Conservation (phyloP, 2,113 vertebrate genomes). For the Nyctereutes procyonoides region DNA sequence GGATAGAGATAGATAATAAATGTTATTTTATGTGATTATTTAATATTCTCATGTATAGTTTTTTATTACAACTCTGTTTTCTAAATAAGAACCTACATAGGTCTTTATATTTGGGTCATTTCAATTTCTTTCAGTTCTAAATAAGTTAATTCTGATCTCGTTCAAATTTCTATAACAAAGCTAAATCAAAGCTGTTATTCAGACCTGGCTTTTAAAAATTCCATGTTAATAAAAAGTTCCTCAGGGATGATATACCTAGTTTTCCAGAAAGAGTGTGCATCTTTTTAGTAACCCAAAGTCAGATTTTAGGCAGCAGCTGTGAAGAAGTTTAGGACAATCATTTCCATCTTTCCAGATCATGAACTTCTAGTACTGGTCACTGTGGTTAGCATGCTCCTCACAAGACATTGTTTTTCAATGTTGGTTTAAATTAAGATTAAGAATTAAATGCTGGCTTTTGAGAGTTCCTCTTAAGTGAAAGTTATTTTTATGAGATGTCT, state of each 20-base stretch:
- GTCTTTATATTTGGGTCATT: background rate
- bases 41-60: background rate
- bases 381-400: background rate
- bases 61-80: slow-evolving; percentile 3
- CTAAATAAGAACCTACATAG: background rate
- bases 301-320: slow-evolving; percentile 2
- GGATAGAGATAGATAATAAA: background rate
- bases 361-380: background rate
- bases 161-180: background rate
- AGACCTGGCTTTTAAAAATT: background rate
- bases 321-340: background rate
- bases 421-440: slow-evolving; percentile 23
- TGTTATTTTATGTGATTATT: slow-evolving; percentile 20
- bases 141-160: background rate
- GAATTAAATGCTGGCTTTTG: slow-evolving; percentile 9
- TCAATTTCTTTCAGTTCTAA: background rate
- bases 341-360: slow-evolving; percentile 3
- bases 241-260: background rate
- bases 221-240: background rate
- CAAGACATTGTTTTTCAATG: background rate
- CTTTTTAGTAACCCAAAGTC: slow-evolving; percentile 56
- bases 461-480: background rate
- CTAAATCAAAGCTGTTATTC: slow-evolving; percentile 21
- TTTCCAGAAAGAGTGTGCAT: background rate
- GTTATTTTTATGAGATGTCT: slow-evolving; percentile 12